Conservation (phyloP, 2,113 vertebrate genomes). For the Arenaria interpres region DNA sequence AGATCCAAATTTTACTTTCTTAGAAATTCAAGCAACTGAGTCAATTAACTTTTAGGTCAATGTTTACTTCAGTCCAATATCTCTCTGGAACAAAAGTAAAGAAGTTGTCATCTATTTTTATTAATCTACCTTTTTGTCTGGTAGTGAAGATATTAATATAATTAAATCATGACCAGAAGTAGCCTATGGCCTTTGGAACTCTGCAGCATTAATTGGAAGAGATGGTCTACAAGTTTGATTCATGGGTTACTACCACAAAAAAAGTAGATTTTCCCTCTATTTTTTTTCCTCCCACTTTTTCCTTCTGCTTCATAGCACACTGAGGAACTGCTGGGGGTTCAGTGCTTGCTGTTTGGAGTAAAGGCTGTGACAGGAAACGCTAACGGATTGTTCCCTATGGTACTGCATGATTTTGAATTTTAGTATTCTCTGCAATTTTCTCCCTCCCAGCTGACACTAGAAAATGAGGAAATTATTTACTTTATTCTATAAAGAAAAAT, state of each 20-base stretch:
- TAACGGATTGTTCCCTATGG: neutral
- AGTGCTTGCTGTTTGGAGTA: neutral
- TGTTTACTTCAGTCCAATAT: neutral
- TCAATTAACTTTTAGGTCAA: conserved; percentile 10
- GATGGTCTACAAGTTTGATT: neutral
- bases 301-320: neutral
- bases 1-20: neutral
- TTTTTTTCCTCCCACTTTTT: rapidly evolving
- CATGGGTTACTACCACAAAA: neutral
- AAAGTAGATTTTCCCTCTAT: neutral
- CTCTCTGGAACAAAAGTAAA: neutral
- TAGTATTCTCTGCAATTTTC: neutral
- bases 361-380: neutral
- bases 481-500: neutral
- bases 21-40: neutral
- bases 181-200: neutral
- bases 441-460: neutral
- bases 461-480: neutral
- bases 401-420: neutral
- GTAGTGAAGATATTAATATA: neutral
- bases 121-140: neutral
- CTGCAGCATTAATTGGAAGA: neutral
- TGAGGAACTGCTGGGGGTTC: neutral
- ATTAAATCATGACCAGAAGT: neutral
- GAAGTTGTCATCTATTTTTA: neutral